Base-by-base conservation (phyloP, 2,888 invertebrate species). In the Cyrtodaria siliqua region DNA sequence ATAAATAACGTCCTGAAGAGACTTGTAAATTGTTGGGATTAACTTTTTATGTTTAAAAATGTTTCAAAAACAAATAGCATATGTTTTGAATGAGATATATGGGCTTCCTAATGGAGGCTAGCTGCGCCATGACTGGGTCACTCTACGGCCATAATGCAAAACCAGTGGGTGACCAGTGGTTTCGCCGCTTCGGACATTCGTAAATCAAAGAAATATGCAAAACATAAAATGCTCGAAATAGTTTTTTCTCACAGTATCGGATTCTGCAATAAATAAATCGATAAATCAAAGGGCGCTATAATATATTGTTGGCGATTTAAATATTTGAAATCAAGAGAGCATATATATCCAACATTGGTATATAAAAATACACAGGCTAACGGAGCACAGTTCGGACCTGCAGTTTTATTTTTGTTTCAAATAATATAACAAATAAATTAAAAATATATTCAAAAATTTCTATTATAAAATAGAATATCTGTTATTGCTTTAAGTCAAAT, bases 91-190 rank as follows among this genome's bases (percentile, higher is more conserved):
- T 62, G 62, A 73, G 69, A 60, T 64, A 64, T 63, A 64, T 75
- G 69, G 60, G 60, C 56, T 38, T 56, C 26, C 44, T 53, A 23
- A 53, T 38, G 64, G 33, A 40, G 20, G 27, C 69, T 52, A n/a
- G 53, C 75, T 75, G 75, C 29, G 75, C 52, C 16, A 14, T 70
- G 75, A 47, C 75, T 64, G 55, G 75, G 75, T 75, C 75, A 75
- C 18, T 70, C 20, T 60, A 42, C 64, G 75, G 53, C 59, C 75
- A 70, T 66, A 75, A 74, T 69, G 63, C 47, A 59, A 33, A 59
- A 33, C 24, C 75, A 75, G 69, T 59, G 60, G 69, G 75, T 49
- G 64, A 38, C 67, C 49, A n/a, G 9, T n/a, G 67, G 50, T 47
- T 38, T 49, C 23, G 14, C 49, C 29, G 64, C 44, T 62, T 55